A percentile compares a stretch with the other conserved stretches of the same genome.
Conservation (phyloP, 2,888 invertebrate genomes). For the Heliothis peltigera region DNA sequence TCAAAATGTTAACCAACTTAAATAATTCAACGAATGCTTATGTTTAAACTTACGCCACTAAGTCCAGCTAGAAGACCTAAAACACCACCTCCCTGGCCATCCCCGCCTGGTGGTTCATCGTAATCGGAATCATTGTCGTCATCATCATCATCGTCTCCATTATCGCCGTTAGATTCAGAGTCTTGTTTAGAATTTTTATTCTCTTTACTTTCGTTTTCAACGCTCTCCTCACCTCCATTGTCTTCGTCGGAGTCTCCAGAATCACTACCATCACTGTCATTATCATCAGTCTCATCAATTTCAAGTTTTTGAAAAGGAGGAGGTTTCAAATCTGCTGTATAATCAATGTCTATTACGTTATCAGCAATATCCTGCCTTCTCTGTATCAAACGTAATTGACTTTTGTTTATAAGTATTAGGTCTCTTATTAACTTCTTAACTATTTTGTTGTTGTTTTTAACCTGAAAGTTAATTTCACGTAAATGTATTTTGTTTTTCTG, state of each 20-base stretch:
- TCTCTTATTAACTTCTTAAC: slow-evolving; percentile 47
- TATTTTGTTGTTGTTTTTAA: slow-evolving; percentile 38
- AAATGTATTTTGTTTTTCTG: not conserved
- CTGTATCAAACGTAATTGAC: slow-evolving; percentile 35
- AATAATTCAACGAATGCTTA: no score
- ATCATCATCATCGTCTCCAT: slow-evolving; percentile 53
- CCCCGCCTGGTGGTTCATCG: slow-evolving; percentile 83
- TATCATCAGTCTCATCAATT: slow-evolving; percentile 63
- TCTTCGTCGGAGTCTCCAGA: slow-evolving; percentile 62
- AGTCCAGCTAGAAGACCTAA: slow-evolving; percentile 84
- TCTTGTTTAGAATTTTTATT: slow-evolving; percentile 67
- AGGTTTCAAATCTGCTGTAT: slow-evolving; percentile 64
- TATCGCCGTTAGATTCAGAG: slow-evolving; percentile 55
- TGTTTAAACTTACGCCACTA: slow-evolving; percentile 80
- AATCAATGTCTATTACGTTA: slow-evolving; percentile 75
- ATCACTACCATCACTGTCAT: slow-evolving; percentile 57
- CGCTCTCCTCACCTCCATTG: slow-evolving; percentile 70
- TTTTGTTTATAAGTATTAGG: slow-evolving; percentile 38
- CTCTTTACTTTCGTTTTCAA: slow-evolving; percentile 62
- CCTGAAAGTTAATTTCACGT: slow-evolving; percentile 29
- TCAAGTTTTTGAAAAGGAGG: slow-evolving; percentile 76
- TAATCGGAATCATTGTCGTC: slow-evolving; percentile 75
- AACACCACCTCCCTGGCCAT: slow-evolving; percentile 86
- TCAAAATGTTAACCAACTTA: no score
- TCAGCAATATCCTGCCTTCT: slow-evolving; percentile 69